Evolutionary conservation across 2,113 vertebrate species (phyloP).

Genomic region (Passerina amoena): DNA sequence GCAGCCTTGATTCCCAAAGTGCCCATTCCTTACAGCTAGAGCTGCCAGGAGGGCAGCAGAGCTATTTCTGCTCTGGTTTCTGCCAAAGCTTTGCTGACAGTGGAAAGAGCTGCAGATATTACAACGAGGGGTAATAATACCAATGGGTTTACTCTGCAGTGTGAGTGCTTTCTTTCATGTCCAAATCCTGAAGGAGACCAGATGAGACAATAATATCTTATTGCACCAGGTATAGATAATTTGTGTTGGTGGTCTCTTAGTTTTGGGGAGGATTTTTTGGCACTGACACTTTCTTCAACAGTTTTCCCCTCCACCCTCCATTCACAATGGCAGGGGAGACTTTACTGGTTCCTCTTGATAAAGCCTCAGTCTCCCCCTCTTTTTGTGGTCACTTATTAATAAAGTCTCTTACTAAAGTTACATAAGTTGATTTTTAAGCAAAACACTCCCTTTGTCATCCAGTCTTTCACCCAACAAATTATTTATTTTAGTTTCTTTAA

Average conservation of each 20-base stretch:
- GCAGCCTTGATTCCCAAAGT: neutral
- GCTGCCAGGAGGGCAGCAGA: neutral
- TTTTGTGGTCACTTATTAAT: neutral
- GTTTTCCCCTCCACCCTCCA: neutral
- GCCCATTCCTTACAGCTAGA: neutral
- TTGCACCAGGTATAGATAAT: neutral
- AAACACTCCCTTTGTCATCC: neutral
- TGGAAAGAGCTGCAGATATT: neutral
- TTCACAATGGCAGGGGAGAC: neutral
- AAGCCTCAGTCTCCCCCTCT: neutral
- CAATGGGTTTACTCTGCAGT: fast-evolving
- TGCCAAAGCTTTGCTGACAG: neutral
- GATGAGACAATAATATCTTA: neutral
- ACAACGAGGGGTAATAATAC: neutral
- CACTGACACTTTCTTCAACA: neutral
- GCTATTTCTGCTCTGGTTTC: neutral
- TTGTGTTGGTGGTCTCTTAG: neutral
- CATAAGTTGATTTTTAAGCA: neutral
- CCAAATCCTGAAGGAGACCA: neutral
- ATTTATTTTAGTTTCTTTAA: neutral
- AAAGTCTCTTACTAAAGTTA: neutral
- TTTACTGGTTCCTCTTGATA: neutral
- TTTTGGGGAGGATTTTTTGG: neutral
- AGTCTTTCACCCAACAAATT: neutral
- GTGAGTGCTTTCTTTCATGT: neutral